A percentile compares a stretch with the other conserved stretches of the same genome.
Evolutionary conservation across 2,113 vertebrate genomes (phyloP).

Genomic region (Sturnira hondurensis): DNA sequence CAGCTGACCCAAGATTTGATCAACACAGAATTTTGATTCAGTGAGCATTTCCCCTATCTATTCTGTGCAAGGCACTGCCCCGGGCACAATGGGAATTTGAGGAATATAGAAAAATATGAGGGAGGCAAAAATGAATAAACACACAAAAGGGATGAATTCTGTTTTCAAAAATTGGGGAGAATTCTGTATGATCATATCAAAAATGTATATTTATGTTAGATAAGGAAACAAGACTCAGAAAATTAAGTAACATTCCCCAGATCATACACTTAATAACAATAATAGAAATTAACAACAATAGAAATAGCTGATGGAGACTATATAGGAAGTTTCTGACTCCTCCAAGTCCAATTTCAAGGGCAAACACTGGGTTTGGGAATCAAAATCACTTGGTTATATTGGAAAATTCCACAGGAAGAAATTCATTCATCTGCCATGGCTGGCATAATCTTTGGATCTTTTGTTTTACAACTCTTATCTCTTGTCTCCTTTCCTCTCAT

Average conservation of each 20-base stretch:
- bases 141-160: background rate
- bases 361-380: background rate
- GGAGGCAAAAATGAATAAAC: background rate
- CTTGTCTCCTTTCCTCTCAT: constrained; percentile 1
- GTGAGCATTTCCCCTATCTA: background rate
- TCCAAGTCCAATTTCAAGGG: background rate
- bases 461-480: constrained; percentile 21
- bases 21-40: background rate
- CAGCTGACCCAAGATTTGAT: background rate
- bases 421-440: background rate
- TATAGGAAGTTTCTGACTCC: background rate
- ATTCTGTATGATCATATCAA: background rate
- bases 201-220: background rate
- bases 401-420: constrained; percentile 55
- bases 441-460: background rate
- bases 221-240: background rate
- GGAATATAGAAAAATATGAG: background rate
- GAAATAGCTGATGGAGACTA: background rate
- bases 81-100: background rate
- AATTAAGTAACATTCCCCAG: background rate
- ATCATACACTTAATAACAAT: background rate
- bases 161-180: background rate
- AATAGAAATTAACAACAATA: background rate
- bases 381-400: background rate
- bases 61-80: background rate